Percentiles rank a stretch among this genome's conserved stretches.
Evolutionary conservation across 2,113 vertebrate species (phyloP).

Genomic region (Malurus elegans): DNA sequence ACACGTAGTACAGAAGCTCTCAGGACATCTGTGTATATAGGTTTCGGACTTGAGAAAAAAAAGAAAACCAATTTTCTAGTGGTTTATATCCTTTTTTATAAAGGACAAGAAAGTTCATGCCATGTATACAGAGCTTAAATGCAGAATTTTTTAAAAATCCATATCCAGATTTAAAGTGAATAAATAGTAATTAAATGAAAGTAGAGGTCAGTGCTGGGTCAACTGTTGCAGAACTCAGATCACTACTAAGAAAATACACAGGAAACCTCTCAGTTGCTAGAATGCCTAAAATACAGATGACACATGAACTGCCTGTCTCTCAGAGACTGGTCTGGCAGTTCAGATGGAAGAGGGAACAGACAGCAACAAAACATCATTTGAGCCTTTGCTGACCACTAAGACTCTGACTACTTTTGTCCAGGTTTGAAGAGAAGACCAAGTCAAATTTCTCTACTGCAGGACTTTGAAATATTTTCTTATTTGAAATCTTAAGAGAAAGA

Average conservation of each 20-base stretch:
- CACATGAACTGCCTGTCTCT: neutral
- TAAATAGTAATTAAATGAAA: neutral
- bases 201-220: neutral
- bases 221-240: neutral
- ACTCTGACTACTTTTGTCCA: neutral
- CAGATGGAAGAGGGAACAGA: neutral
- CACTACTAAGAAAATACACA: neutral
- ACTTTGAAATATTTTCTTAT: neutral
- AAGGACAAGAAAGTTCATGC: neutral
- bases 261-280: neutral
- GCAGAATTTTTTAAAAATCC: neutral
- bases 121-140: neutral
- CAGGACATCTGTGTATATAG: neutral
- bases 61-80: neutral
- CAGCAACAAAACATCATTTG: neutral
- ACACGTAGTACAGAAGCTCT: neutral
- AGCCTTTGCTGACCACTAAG: neutral
- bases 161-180: neutral
- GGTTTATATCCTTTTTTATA: neutral
- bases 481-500: neutral
- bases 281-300: neutral
- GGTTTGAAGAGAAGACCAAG: neutral
- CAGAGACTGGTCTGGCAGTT: neutral
- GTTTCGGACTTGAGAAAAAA: neutral
- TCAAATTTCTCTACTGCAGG: neutral